Base-by-base conservation (phyloP, 2,113 vertebrate genomes). In the Myrmecophaga tridactyla region DNA sequence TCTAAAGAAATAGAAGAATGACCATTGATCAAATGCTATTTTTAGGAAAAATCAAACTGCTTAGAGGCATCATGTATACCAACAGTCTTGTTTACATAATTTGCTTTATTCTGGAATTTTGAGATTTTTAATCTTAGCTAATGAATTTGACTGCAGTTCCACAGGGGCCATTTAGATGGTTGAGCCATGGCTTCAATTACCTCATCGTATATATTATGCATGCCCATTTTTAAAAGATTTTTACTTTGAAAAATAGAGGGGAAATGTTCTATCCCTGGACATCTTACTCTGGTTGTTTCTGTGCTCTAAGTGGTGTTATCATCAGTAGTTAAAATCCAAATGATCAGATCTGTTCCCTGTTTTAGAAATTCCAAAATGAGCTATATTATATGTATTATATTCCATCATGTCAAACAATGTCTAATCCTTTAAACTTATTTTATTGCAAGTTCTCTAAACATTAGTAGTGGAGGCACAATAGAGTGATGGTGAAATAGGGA, bases 1-100 rank as follows among this genome's bases (percentile, higher is more conserved):
- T 83, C 85, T 97, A 75, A 96, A 96, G n/a, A 65, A 70, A 62
- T 27, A 90, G 41, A 88, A 72, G 43, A 96, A 90, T 58, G 21
- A 80, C 14, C 67, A 72, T 81, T 84, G 88, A 95, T 94, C 14
- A 90, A 87, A 94, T 62, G 17, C 62, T 81, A 77, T 88, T 67
- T 96, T 88, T 85, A 92, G 69, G 86, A 95, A 91, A 83, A 73
- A 48, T 60, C 39, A 88, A 86, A 96, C 60, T 81, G 17, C 70
- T 94, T 83, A 84, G 34, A 81, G 12, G 10, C 20, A 78, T 93
- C 39, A 88, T 81, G 62, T 20, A 48, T 92, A 92, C 34, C 21
- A 70, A 93, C 8, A 51, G 46, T 29, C 14, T 48, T 76, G 23
- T 76, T 76, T 34, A 76, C 17, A 69, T 76, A 94, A 90, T 11